These are phyloP conservation scores for Cremastinae sp. DNA, from an alignment of 2,888 invertebrate genomes.

Conservation along the genomic window DNA sequence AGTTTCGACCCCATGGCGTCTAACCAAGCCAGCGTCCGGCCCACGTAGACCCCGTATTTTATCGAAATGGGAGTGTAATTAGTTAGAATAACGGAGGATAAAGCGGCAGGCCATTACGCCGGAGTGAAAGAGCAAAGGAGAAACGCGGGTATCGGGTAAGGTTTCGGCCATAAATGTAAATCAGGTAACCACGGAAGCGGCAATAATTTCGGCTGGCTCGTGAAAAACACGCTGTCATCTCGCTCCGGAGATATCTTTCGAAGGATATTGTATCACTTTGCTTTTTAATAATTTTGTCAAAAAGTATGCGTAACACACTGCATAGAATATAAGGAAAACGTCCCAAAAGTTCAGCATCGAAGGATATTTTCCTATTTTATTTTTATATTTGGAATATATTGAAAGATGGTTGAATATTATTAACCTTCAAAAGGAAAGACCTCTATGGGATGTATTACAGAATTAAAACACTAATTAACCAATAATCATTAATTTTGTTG, in stretches of 20 bases:
- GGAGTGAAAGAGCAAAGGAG: slow-evolving; percentile 51
- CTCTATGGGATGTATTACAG: too few relatives aligned
- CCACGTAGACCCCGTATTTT: slow-evolving; percentile 73
- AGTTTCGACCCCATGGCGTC: slow-evolving; percentile 57
- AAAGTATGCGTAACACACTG: too few relatives aligned
- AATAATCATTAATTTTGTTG: too few relatives aligned
- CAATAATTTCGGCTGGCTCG: slow-evolving; percentile 73
- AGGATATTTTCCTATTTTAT: too few relatives aligned
- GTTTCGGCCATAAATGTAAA: slow-evolving; percentile 78
- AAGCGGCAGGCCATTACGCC: slow-evolving; percentile 76
- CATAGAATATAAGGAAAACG: too few relatives aligned
- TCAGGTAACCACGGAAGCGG: slow-evolving; percentile 76
- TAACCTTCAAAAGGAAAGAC: too few relatives aligned
- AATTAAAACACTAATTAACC: too few relatives aligned
- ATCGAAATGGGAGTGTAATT: slow-evolving; percentile 78
- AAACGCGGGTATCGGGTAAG: slow-evolving; percentile 50
- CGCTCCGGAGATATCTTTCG: slow-evolving; percentile 64
- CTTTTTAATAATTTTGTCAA: too few relatives aligned
- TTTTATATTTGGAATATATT: too few relatives aligned
- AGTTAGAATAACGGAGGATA: slow-evolving; percentile 66
- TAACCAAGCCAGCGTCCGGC: slow-evolving; percentile 61
- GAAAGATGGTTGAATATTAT: too few relatives aligned
- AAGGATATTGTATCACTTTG: too few relatives aligned
- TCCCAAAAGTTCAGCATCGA: too few relatives aligned
- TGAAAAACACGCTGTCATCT: slow-evolving; percentile 75